Base-by-base conservation (phyloP, 2,113 vertebrate genomes). In the Paraplagusia blochii region DNA sequence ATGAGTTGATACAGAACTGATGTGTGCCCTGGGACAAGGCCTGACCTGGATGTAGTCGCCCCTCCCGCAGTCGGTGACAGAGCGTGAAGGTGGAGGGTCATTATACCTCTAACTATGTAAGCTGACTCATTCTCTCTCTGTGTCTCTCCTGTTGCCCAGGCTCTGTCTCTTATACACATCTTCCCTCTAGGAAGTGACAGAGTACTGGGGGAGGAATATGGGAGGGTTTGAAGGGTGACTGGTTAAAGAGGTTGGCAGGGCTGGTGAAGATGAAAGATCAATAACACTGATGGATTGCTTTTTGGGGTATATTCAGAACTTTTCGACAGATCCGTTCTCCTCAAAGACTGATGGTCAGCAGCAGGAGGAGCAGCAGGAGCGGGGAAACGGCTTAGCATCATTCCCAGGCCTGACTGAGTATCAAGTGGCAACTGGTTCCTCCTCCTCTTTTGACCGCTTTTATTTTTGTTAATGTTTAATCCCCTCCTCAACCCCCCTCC, bases 381-480 rank as follows among this genome's bases (percentile, higher is more conserved):
- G 47, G 72, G 18, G 33, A 47, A 19, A 46, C 64, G 18, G 51
- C 72, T 52, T 52, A 53, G 66, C 55, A 58, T 44, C 33, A 50
- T 63, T 50, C 36, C 38, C 9, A 74, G 56, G 52, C 58, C 66
- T n/a, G n/a, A n/a, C n/a, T n/a, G n/a, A n/a, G n/a, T n/a, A n/a
- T n/a, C n/a, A 85, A 85, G 61, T 74, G 80, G 66, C 76, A 83
- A 82, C 76, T 72, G 73, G 74, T 78, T 54, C 80, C 75, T 67
- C 79, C 76, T 69, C 74, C 72, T 64, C 57, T 33, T 62, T 53
- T 52, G 66, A 50, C 65, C 42, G 67, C 73, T 86, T 86, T 81
- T 76, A 81, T 85, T 81, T 84, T 65, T 44, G n/a, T 79, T 81
- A 84, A 81, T 84, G 51, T 87, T 87, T 88, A 87, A 86, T 85